These are phyloP conservation scores for Rostratula benghalensis DNA, from an alignment of 2,113 vertebrate species.

Conservation along the genomic window DNA sequence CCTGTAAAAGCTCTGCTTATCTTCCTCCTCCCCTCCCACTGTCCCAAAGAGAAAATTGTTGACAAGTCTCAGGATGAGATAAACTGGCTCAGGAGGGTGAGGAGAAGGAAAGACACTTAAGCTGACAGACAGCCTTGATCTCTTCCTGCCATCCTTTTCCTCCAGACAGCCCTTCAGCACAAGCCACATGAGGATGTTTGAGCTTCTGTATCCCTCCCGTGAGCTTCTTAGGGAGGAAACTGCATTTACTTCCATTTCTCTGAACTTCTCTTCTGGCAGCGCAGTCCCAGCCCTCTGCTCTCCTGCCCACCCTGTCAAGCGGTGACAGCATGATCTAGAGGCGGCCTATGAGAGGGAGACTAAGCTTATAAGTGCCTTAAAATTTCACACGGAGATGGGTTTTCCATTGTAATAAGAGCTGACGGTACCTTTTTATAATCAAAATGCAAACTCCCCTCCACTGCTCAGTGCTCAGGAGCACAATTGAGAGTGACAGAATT, in stretches of 20 bases:
- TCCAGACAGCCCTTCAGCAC: background rate
- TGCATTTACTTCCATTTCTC: constrained; percentile 24
- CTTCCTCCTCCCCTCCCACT: constrained; percentile 32
- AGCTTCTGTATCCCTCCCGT: background rate
- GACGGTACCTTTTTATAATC: constrained; percentile 69
- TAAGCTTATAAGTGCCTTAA: constrained; percentile 70
- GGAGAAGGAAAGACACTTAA: constrained; percentile 29
- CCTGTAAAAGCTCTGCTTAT: constrained; percentile 43
- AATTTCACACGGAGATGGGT: constrained; percentile 51
- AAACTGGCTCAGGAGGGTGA: constrained; percentile 17
- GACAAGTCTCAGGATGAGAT: constrained; percentile 50
- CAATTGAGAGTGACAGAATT: constrained; percentile 76
- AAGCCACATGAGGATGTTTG: background rate
- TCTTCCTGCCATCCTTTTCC: background rate
- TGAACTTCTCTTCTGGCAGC: background rate
- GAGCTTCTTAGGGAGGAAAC: constrained; percentile 20
- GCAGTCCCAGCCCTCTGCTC: background rate
- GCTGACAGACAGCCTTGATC: constrained; percentile 42
- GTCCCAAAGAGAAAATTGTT: constrained; percentile 31
- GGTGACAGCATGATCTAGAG: constrained; percentile 37
- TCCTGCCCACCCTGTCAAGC: constrained; percentile 1
- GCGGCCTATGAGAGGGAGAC: background rate
- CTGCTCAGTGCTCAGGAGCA: constrained; percentile 37
- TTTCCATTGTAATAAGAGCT: constrained; percentile 70
- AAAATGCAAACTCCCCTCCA: constrained; percentile 64